These are phyloP conservation scores for Corydoras maculifer DNA, from an alignment of 2,113 vertebrate species.

Conservation along the genomic window DNA sequence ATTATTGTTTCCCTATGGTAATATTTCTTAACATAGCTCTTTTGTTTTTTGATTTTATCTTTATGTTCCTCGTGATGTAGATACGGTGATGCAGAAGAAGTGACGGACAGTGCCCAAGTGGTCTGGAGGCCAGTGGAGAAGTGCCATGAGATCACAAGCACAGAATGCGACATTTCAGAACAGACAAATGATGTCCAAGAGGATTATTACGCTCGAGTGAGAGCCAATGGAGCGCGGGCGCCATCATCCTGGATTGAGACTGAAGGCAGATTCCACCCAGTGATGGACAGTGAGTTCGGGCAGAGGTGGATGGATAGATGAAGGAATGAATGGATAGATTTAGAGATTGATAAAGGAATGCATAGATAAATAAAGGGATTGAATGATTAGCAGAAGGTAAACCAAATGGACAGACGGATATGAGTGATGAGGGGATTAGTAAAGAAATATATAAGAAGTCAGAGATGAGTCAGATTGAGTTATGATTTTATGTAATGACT, in stretches of 20 bases:
- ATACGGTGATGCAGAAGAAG: slow-evolving; percentile 67
- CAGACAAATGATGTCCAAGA: slow-evolving; percentile 70
- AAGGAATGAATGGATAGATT: neutral
- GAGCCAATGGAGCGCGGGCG: slow-evolving; percentile 48
- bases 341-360: neutral
- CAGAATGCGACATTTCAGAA: slow-evolving; percentile 77
- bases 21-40: too few relatives aligned
- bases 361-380: neutral
- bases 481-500: too few relatives aligned
- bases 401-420: neutral
- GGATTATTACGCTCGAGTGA: slow-evolving; percentile 75
- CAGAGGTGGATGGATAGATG: neutral
- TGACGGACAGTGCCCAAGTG: slow-evolving; percentile 42
- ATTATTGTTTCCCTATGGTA: too few relatives aligned
- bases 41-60: too few relatives aligned
- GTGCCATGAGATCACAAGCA: slow-evolving; percentile 66
- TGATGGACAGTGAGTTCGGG: slow-evolving; percentile 77
- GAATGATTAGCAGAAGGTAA: neutral
- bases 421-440: neutral
- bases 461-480: too few relatives aligned
- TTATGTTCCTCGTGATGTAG: slow-evolving; percentile 50
- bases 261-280: slow-evolving; percentile 70
- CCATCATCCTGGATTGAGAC: slow-evolving; percentile 72
- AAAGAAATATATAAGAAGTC: neutral
- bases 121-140: slow-evolving; percentile 68